Percentiles rank a stretch among this genome's conserved stretches.
Conservation (phyloP, 2,888 invertebrate species). For the Cheilosia variabilis region DNA sequence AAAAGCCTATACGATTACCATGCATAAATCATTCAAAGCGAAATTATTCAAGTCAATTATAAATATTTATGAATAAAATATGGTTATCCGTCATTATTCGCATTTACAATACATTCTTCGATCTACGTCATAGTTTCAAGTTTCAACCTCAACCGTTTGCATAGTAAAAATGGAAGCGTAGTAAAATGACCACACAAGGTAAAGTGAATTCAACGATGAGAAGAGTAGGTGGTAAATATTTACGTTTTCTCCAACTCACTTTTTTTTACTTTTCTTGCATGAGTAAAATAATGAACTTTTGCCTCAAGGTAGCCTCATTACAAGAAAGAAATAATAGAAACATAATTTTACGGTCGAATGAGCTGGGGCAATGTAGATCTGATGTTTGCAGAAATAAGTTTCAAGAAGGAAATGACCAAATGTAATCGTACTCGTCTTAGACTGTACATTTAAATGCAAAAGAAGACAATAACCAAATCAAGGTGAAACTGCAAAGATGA, state of each 20-base stretch:
- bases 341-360: conserved; percentile 60
- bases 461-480: conserved; percentile 19
- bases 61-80: conserved; percentile 2
- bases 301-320: conserved; percentile 39
- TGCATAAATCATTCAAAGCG: background rate
- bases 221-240: conserved; percentile 10
- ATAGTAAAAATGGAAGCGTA: background rate
- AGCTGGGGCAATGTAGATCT: conserved; percentile 29
- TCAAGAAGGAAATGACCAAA: conserved; percentile 53
- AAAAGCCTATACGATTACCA: background rate
- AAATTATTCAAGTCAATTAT: conserved; percentile 6
- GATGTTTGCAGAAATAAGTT: conserved; percentile 43
- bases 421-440: background rate
- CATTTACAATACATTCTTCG: conserved; percentile 3
- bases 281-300: conserved; percentile 39
- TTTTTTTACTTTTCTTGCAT: background rate
- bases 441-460: conserved; percentile 17
- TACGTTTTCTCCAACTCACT: background rate
- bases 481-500: conserved; percentile 2
- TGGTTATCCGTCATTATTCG: background rate
- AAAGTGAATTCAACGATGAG: background rate
- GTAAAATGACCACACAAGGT: background rate
- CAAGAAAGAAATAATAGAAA: conserved; percentile 40
- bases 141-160: background rate
- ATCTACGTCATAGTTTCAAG: background rate